Conservation (phyloP, 2,113 vertebrate genomes). For the Cacatua alba region DNA sequence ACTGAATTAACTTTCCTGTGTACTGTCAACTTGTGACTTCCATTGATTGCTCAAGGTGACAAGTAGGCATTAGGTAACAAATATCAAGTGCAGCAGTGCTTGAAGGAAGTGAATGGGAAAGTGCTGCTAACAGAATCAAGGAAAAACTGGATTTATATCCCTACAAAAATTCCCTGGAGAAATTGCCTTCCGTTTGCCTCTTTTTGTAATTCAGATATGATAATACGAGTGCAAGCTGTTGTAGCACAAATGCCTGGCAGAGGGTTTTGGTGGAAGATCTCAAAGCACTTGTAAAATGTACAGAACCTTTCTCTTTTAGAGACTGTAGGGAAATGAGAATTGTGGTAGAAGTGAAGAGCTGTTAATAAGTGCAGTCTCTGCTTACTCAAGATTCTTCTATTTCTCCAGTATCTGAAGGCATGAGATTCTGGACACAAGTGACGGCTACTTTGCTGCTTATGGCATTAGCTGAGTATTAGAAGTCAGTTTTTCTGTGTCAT, state of each 20-base stretch:
- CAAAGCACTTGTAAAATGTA: neutral
- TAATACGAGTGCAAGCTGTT: neutral
- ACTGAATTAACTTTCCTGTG: neutral
- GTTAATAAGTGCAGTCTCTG: neutral
- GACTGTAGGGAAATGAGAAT: neutral
- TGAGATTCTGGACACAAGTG: neutral
- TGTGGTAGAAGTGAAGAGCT: neutral
- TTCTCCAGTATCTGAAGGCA: neutral
- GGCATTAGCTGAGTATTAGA: neutral
- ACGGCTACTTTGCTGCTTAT: neutral
- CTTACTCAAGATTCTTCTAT: neutral
- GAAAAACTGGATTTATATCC: conserved; percentile 50
- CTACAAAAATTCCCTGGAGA: conserved; percentile 16
- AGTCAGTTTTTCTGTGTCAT: neutral
- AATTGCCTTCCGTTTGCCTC: conserved; percentile 6
- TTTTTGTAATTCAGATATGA: conserved; percentile 37
- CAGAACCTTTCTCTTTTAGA: neutral
- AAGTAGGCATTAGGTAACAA: conserved; percentile 27
- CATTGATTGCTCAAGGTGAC: conserved; percentile 52
- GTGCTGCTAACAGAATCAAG: conserved; percentile 26
- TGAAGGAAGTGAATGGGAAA: conserved; percentile 45
- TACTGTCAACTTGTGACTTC: conserved; percentile 10
- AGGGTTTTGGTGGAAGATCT: conserved; percentile 17
- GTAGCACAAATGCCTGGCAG: neutral
- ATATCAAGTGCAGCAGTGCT: conserved; percentile 17